Percentiles rank a stretch among this genome's conserved stretches.
Evolutionary conservation across 2,113 vertebrate species (phyloP).

Genomic region (Cariama cristata): DNA sequence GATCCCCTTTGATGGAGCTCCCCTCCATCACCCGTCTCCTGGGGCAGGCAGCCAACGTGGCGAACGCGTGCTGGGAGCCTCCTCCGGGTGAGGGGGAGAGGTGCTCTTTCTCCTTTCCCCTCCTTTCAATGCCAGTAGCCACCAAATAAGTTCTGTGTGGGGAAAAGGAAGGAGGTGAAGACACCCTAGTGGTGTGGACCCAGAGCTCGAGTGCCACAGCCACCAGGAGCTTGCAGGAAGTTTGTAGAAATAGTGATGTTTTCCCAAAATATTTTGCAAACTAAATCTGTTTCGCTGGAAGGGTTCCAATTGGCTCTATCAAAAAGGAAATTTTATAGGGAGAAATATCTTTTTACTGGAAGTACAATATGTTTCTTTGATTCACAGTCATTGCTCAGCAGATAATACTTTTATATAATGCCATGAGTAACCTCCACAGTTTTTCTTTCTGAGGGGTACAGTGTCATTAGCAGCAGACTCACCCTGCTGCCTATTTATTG

Average conservation of each 20-base stretch:
- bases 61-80: accelerated
- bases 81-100: not conserved
- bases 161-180: not conserved
- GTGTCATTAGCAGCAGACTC: not conserved
- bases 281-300: not conserved
- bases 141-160: accelerated
- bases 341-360: not conserved
- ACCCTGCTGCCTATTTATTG: not conserved
- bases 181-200: accelerated
- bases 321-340: not conserved
- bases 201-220: not conserved
- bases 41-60: accelerated
- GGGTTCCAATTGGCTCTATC: not conserved
- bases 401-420: not conserved
- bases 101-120: not conserved
- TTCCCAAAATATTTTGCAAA: conserved; percentile 2
- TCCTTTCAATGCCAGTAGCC: not conserved
- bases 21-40: not conserved
- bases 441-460: not conserved
- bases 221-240: not conserved
- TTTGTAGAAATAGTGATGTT: not conserved
- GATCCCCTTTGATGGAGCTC: not conserved
- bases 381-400: not conserved
- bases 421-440: not conserved
- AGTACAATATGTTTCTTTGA: not conserved